Base-by-base conservation (phyloP, 1,140 invertebrate genomes). In the Diploscapter pachys region DNA sequence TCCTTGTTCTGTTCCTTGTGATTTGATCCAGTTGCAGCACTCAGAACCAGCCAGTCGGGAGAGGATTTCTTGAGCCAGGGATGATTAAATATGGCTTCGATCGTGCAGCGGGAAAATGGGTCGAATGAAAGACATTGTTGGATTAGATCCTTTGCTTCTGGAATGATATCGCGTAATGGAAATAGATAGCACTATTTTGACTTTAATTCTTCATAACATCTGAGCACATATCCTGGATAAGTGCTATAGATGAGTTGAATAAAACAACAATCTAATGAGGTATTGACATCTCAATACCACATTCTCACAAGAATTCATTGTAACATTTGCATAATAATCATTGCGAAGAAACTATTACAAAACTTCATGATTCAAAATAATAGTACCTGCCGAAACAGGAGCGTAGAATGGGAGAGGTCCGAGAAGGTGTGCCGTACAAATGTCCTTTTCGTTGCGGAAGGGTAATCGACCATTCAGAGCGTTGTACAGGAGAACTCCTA, bases 401-500 rank as follows among this genome's bases (percentile, higher is more conserved):
- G 63, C 69, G 56, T 66, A 76, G 70, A 76, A 76, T 4, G 75
- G 75, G 57, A 76, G 75, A 31, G 75, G 75, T 3, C 75, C 75
- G 50, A 76, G 59, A 48, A 76, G 75, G 68, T 76, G 75, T n/a
- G 75, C 75, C 11, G 75, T 76, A 56, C 75, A 76, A 55, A 91
- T 91, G 82, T 91, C 89, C 67, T 90, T 88, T 82, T 91, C 91
- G 73, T 88, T 85, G 81, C 91, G 90, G 83, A 91, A 91, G 48
- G 91, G 90, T 85, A 91, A 90, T 84, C 91, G 90, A 31, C 90
- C 90, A 81, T 89, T 90, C 11, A 91, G 89, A 89, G 91, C 90
- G 82, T 91, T 91, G 81, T 88, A 91, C 3, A 91, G 86, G 0
- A 91, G 87, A 76, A 91, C 90, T 59, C 90, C 90, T 59, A 91